A percentile compares a stretch with the other conserved stretches of the same genome.
Evolutionary conservation across 2,797 vertebrate genomes (phyloP).

Genomic region (Sphenopsis melanotis): DNA sequence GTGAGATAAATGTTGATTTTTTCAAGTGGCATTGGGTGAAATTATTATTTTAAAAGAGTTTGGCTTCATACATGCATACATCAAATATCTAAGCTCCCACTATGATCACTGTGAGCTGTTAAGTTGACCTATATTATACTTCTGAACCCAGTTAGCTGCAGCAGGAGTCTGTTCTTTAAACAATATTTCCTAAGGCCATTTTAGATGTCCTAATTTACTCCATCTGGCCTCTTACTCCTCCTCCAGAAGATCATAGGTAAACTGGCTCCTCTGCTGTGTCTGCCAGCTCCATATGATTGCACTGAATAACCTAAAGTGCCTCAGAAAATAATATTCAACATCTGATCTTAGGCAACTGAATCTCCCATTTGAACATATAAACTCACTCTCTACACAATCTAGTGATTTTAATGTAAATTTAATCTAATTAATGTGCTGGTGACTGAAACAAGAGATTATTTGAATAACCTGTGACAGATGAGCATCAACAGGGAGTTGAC

Average conservation of each 20-base stretch:
- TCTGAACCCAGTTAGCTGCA: not conserved
- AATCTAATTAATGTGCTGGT: not conserved
- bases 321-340: not conserved
- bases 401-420: not conserved
- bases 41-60: not conserved
- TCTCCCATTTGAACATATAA: not conserved
- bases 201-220: slow-evolving; percentile 7
- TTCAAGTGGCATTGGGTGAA: not conserved
- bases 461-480: not conserved
- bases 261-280: not conserved
- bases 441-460: not conserved
- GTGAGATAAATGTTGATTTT: not conserved
- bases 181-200: not conserved
- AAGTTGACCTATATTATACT: not conserved
- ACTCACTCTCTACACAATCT: not conserved
- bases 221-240: not conserved
- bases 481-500: not conserved
- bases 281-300: not conserved
- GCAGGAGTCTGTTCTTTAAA: not conserved
- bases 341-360: not conserved
- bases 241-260: not conserved
- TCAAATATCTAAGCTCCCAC: not conserved
- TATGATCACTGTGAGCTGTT: not conserved
- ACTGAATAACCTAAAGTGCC: not conserved
- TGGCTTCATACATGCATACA: not conserved